Base-by-base conservation (phyloP, 2,888 invertebrate species). In the Artemia sinica region DNA sequence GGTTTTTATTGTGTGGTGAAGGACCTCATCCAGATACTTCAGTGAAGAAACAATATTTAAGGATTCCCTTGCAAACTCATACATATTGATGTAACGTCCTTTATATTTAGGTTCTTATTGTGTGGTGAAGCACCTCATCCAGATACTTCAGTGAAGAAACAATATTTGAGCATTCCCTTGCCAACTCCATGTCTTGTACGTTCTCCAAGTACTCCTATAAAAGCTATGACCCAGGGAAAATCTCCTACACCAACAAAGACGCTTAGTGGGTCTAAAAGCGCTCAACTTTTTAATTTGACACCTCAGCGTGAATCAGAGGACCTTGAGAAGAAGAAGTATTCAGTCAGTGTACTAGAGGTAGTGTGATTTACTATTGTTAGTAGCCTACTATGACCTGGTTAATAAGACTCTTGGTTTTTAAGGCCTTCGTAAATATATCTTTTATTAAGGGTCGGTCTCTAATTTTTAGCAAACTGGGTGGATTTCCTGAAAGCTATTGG, bases 291-390 rank as follows among this genome's bases (percentile, higher is more conserved):
- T 18, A 58, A 58, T 18, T 18, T 58, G 8, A 58, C 58, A 18
- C 58, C 58, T n/a, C 58, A 58, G 58, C 8, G 58, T 14, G 58
- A 58, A n/a, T n/a, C 58, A 58, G 58, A 58, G 9, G 58, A 58
- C 18, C 58, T 58, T n/a, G 58, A n/a, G 8, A 58, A 58, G 18
- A 58, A 58, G 58, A 58, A 58, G 58, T 58, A 58, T 58, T n/a
- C 58, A 58, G 58, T 58, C 18, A 58, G 58, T 58, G 58, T 58
- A 8, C n/a, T 58, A 18, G 58, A 58, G 58, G 58, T 58, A 58
- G 58, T n/a, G 8, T 58, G 58, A 8, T 58, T 28, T 28, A 28
- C 28, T 28, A 28, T 28, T 28, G 28, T 28, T 28, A 28, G 28
- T n/a, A n/a, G n/a, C n/a, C n/a, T 28, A 28, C 28, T 28, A 28